These are phyloP conservation scores for Eulemur mongoz DNA, from an alignment of 2,797 vertebrate species.

Conservation along the genomic window DNA sequence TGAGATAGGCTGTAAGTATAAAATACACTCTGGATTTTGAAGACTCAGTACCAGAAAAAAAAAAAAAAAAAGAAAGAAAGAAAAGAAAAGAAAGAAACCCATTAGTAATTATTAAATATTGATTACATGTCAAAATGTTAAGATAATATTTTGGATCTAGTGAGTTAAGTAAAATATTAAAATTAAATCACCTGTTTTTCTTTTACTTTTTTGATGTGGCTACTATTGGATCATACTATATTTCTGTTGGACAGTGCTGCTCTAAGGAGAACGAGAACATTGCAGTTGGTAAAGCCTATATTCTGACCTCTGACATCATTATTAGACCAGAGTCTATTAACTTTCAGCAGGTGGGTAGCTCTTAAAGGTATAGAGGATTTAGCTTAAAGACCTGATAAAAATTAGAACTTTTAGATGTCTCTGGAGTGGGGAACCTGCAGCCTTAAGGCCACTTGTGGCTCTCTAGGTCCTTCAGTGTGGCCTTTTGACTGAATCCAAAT, in stretches of 20 bases:
- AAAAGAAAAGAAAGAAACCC: background rate
- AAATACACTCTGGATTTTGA: constrained; percentile 4
- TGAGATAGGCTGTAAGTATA: background rate
- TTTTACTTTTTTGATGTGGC: background rate
- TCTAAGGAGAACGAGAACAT: background rate
- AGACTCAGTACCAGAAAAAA: background rate
- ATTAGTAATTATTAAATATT: background rate
- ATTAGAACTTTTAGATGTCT: constrained; percentile 15
- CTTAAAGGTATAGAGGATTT: background rate
- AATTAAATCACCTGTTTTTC: background rate
- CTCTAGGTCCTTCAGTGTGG: too few relatives aligned
- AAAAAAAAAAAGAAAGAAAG: background rate
- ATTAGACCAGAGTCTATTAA: background rate
- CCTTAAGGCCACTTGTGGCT: too few relatives aligned
- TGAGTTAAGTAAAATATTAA: constrained; percentile 3
- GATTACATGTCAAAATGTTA: background rate
- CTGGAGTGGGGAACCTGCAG: background rate
- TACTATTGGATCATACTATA: background rate
- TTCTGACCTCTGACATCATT: background rate
- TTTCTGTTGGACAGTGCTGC: background rate
- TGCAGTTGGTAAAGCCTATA: background rate
- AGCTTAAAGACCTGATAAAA: background rate
- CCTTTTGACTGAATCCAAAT: too few relatives aligned
- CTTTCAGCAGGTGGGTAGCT: background rate
- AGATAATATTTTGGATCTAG: background rate